Evolutionary conservation across 2,113 vertebrate genomes (phyloP).

Genomic region (Gobio gobio): DNA sequence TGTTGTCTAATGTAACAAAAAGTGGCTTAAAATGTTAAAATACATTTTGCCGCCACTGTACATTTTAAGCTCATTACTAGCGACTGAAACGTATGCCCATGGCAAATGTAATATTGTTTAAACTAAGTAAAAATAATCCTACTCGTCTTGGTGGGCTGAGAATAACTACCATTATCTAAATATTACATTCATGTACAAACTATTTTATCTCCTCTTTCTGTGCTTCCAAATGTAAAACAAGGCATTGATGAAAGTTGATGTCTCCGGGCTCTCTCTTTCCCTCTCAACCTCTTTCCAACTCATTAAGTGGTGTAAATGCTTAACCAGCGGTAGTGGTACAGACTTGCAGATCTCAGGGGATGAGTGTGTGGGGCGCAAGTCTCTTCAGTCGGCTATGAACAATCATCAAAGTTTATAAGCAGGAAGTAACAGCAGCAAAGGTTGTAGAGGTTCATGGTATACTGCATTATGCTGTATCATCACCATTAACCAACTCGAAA

Average conservation of each 20-base stretch:
- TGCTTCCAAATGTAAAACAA: conserved; percentile 3
- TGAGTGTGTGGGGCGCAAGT: not conserved
- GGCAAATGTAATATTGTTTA: conserved; percentile 7
- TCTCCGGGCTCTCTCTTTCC: not conserved
- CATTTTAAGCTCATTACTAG: conserved; percentile 1
- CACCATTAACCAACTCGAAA: not conserved
- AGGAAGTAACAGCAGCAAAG: not conserved
- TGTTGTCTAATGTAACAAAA: not conserved
- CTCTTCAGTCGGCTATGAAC: conserved; percentile 18
- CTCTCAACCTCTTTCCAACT: conserved; percentile 17
- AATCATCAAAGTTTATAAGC: conserved; percentile 10
- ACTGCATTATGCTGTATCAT: not conserved
- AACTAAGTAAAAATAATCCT: not conserved
- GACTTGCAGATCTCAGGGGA: conserved; percentile 32
- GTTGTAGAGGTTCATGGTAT: not conserved
- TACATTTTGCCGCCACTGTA: not conserved
- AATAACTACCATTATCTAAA: conserved; percentile 8
- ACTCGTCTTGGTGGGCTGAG: not conserved
- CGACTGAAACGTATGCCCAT: not conserved
- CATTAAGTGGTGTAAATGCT: conserved; percentile 31
- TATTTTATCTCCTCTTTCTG: not conserved
- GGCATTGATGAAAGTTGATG: not conserved
- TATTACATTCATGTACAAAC: not conserved
- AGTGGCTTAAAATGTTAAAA: not conserved
- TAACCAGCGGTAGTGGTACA: conserved; percentile 25